Percentiles rank a stretch among this genome's conserved stretches.
These are phyloP conservation scores for Ophion costatus DNA, from an alignment of 2,888 invertebrate genomes.

Conservation along the genomic window DNA sequence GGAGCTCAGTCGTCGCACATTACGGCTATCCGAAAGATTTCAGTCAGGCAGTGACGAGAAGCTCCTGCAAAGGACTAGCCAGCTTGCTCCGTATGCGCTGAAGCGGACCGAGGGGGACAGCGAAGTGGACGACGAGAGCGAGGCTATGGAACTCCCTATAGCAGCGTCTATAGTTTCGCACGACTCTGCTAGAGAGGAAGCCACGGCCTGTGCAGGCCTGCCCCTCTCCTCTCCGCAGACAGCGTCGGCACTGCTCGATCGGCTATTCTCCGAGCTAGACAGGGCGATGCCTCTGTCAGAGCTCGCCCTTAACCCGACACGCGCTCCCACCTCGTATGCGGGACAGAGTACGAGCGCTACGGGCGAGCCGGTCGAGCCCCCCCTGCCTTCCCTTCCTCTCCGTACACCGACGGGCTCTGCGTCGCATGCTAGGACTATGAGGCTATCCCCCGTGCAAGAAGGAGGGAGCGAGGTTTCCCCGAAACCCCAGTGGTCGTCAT, in stretches of 20 bases:
- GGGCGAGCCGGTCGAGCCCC: background rate
- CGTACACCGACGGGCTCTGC: no score
- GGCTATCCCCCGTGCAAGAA: background rate
- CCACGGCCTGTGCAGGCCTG: background rate
- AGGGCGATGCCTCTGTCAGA: no score
- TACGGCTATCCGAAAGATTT: background rate
- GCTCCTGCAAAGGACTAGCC: background rate
- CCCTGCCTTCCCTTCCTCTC: background rate
- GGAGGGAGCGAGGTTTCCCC: background rate
- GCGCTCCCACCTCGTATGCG: background rate
- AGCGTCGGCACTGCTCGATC: no score
- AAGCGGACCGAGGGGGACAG: no score
- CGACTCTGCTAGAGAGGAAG: background rate
- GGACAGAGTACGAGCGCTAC: no score
- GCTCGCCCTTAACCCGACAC: background rate
- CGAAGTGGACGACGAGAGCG: no score
- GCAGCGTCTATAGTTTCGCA: background rate
- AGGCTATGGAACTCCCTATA: background rate
- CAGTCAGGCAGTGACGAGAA: background rate
- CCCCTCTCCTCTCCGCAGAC: background rate
- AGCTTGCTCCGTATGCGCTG: background rate
- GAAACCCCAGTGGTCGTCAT: background rate
- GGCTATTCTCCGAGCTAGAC: no score
- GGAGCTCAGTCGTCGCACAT: no score
- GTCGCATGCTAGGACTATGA: background rate